Percentiles rank a stretch among this genome's conserved stretches.
Conservation (phyloP, 2,888 invertebrate species). For the Pristionchus arcanus region DNA sequence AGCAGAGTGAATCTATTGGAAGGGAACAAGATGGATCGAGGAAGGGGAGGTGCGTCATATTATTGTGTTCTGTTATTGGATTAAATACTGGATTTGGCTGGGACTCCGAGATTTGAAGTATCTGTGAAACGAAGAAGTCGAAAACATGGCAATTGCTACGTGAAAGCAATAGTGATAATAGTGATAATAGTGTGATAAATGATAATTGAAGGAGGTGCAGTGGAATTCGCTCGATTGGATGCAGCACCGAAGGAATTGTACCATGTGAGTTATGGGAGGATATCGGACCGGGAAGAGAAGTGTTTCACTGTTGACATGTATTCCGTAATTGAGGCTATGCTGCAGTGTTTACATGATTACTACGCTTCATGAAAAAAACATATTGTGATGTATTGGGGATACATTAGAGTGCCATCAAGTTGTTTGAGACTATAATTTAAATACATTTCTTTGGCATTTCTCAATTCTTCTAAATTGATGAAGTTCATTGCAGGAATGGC, state of each 20-base stretch:
- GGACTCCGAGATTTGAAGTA: not conserved
- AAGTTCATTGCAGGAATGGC: constrained; percentile 44
- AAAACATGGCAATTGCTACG: not conserved
- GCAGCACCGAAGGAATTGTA: constrained; percentile 17
- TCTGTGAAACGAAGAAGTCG: not conserved
- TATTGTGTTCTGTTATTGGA: too few species aligned
- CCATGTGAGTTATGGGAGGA: constrained; percentile 30
- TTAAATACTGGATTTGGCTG: too few species aligned
- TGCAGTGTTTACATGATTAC: too few species aligned
- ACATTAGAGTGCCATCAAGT: not conserved
- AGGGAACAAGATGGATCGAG: constrained; percentile 12
- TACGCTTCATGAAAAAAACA: not conserved
- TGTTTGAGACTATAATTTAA: too few species aligned
- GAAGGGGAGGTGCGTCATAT: not conserved
- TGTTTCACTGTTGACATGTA: too few species aligned
- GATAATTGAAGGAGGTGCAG: constrained; percentile 10
- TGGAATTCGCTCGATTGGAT: constrained; percentile 53
- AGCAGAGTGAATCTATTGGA: constrained; percentile 29
- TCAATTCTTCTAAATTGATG: not conserved
- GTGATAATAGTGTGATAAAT: not conserved
- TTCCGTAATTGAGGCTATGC: too few species aligned
- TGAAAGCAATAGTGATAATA: not conserved
- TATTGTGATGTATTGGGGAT: not conserved
- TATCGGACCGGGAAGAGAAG: not conserved
- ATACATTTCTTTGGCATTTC: too few species aligned